Percentiles rank a stretch among this genome's conserved stretches.
Conservation (phyloP, 2,888 invertebrate genomes). For the Calameuta pallipes region DNA sequence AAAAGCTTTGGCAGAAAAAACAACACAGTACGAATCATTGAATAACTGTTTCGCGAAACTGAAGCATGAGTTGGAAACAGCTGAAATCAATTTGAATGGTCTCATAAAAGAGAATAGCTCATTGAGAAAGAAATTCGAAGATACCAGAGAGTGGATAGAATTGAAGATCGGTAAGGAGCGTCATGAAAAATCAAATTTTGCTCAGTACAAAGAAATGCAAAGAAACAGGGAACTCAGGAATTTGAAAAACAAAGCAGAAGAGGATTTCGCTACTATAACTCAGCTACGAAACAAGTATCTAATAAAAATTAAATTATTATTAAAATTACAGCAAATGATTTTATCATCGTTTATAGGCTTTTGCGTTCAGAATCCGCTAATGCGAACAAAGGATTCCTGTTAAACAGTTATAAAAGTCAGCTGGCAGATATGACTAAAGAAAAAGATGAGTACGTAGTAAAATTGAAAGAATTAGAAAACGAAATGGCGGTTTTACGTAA, state of each 20-base stretch:
- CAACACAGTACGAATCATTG: conserved; percentile 30
- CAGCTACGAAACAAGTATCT: conserved; percentile 41
- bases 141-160: conserved; percentile 40
- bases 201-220: conserved; percentile 33
- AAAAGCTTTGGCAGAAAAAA: conserved; percentile 30
- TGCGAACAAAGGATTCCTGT: conserved; percentile 41
- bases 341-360: conserved; percentile 32
- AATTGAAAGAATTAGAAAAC: conserved; percentile 34
- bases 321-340: background rate
- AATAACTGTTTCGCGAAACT: conserved; percentile 34
- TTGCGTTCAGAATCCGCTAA: conserved; percentile 42
- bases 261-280: conserved; percentile 35
- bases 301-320: background rate
- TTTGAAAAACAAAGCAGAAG: conserved; percentile 45
- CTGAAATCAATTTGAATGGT: conserved; percentile 38
- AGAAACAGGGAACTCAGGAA: conserved; percentile 37
- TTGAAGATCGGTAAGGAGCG: conserved; percentile 32
- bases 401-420: conserved; percentile 46
- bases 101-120: conserved; percentile 39
- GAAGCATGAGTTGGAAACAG: conserved; percentile 36
- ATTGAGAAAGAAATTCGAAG: conserved; percentile 41
- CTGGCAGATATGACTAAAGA: conserved; percentile 37
- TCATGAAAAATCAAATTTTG: conserved; percentile 31
- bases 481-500: conserved; percentile 33
- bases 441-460: conserved; percentile 29